These are phyloP conservation scores for Eupithecia subfuscata DNA, from an alignment of 2,888 invertebrate species.

Conservation along the genomic window DNA sequence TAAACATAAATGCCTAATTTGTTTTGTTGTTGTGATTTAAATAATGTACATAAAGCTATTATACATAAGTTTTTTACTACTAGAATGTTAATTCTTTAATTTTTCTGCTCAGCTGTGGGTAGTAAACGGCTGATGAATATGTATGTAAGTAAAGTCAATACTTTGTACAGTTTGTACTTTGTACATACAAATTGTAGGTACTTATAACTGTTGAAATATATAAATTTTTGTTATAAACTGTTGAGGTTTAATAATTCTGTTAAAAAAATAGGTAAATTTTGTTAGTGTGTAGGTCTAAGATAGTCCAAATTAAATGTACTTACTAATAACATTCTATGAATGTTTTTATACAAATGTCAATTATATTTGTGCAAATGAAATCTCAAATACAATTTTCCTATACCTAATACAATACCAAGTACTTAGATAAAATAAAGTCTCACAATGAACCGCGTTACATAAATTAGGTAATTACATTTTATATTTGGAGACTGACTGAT, in stretches of 20 bases:
- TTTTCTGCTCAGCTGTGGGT: neutral
- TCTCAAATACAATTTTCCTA: neutral
- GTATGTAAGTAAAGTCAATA: neutral
- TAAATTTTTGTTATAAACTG: neutral
- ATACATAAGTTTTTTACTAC: neutral
- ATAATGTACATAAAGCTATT: neutral
- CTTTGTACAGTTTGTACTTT: neutral
- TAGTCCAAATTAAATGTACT: neutral
- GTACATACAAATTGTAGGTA: neutral
- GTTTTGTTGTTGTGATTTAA: constrained; percentile 4
- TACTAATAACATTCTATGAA: neutral
- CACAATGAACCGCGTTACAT: neutral
- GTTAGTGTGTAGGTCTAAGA: neutral
- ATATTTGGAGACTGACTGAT: neutral
- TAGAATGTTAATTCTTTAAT: neutral
- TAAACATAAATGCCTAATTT: neutral
- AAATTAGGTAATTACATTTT: neutral
- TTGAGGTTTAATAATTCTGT: neutral
- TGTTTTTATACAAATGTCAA: neutral
- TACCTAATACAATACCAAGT: neutral
- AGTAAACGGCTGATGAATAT: neutral
- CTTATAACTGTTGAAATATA: neutral
- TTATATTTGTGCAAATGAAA: neutral
- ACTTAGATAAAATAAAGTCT: neutral
- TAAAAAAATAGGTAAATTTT: neutral